Base-by-base conservation (phyloP, 2,113 vertebrate species). In the Gobio gobio region DNA sequence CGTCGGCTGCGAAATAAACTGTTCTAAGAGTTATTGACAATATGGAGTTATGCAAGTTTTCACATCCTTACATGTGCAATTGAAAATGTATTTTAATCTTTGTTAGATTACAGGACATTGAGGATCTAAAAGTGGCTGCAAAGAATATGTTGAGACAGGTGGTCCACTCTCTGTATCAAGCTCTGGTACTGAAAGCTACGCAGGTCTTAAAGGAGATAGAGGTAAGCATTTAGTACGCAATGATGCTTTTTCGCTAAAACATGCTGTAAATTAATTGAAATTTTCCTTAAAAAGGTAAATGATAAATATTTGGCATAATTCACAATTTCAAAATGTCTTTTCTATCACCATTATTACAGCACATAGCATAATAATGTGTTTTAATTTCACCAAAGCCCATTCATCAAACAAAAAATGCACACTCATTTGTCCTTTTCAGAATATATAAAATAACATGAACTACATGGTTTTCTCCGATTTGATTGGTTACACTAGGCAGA, bases 51-150 rank as follows among this genome's bases (percentile, higher is more conserved):
- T n/a, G n/a, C n/a, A n/a, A n/a, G n/a, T n/a, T n/a, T n/a, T n/a
- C n/a, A n/a, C n/a, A n/a, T n/a, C n/a, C n/a, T n/a, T n/a, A n/a
- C n/a, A n/a, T n/a, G 16, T 66, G 6, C 6, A 26, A 4, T 74
- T 74, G 12, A 16, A n/a, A 36, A 5, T 82, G 3, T 82, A 2
- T 24, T 16, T 51, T 16, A 10, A 43, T 86, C 20, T 84, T 24
- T 72, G 29, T 40, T 82, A 89, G 86, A 59, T 78, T 86, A 40
- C 47, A 83, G 43, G 54, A 80, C 49, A 70, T 89, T 29, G 36
- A 58, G 12, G 8, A 26, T n/a, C n/a, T 78, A 24, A 88, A 89
- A 61, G 2, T 13, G 7, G 16, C 10, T 3, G 43, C 83, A 33
- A 75, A 59, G 66, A 79, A 86, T 79, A 78, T 75, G 49, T 13